A percentile compares a stretch with the other conserved stretches of the same genome.
These are phyloP conservation scores for Rhinogobius similis DNA, from an alignment of 2,113 vertebrate species.

Conservation along the genomic window DNA sequence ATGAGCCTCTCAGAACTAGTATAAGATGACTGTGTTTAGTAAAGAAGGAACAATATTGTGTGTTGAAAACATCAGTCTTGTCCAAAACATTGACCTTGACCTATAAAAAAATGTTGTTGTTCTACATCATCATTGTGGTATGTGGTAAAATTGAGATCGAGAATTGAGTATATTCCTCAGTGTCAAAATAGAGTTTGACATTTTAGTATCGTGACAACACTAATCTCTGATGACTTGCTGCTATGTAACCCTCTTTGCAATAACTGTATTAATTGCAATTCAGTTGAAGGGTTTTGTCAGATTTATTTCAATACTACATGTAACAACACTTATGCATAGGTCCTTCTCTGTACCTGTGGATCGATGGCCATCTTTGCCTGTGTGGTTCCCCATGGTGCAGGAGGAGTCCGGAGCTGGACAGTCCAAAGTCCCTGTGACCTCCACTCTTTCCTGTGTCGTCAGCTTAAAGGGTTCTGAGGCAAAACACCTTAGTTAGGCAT, in stretches of 20 bases:
- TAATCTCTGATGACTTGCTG: neutral
- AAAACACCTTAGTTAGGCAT: neutral
- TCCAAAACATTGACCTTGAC: no score
- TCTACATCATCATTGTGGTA: no score
- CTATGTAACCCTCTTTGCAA: neutral
- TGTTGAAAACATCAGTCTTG: no score
- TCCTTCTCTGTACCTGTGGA: constrained; percentile 48
- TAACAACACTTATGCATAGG: neutral
- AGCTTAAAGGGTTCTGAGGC: constrained; percentile 26
- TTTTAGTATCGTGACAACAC: no score
- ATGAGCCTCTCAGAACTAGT: no score
- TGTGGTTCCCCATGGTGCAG: constrained; percentile 70
- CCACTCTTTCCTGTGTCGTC: constrained; percentile 22
- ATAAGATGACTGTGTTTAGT: no score
- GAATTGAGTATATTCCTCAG: no score
- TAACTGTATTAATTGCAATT: neutral
- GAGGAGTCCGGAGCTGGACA: constrained; percentile 9
- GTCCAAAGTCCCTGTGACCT: constrained; percentile 31
- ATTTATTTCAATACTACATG: neutral
- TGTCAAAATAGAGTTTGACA: no score
- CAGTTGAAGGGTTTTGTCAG: neutral
- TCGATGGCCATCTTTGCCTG: constrained; percentile 49
- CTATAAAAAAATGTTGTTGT: no score
- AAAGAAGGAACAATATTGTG: no score
- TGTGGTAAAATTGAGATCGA: no score